Evolutionary conservation across 2,888 invertebrate genomes (phyloP).

Genomic region (Rhagium mordax): DNA sequence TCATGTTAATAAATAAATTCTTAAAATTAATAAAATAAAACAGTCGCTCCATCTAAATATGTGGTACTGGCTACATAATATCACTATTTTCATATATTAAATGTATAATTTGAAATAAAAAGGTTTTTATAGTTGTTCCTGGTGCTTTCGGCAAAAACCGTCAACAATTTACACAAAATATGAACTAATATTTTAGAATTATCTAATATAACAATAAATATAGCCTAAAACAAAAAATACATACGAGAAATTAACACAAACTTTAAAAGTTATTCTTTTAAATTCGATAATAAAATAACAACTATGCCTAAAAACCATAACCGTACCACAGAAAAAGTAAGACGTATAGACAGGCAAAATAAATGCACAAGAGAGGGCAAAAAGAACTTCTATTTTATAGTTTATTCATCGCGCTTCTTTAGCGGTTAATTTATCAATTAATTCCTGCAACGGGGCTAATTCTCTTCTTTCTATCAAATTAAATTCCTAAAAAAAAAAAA

Average conservation of each 20-base stretch:
- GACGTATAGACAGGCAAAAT: conserved; percentile 27
- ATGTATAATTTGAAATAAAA: not conserved
- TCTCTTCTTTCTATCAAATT: conserved; percentile 96
- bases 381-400: conserved; percentile 8
- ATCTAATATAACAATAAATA: not conserved
- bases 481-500: conserved; percentile 86
- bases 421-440: conserved; percentile 95
- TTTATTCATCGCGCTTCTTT: conserved; percentile 86
- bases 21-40: conserved; percentile 2
- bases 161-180: not conserved
- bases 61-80: conserved; percentile 19
- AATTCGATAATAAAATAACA: not conserved
- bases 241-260: not conserved
- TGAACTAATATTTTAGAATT: not conserved
- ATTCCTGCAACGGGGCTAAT: conserved; percentile 96
- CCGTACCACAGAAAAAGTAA: conserved; percentile 26
- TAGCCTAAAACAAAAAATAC: not conserved
- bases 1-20: not conserved
- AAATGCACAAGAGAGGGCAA: conserved; percentile 32
- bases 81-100: not conserved
- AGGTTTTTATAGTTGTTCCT: not conserved
- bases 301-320: conserved; percentile 9
- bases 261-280: not conserved
- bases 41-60: conserved; percentile 5
- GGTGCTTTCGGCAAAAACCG: not conserved